Evolutionary conservation across 2,113 vertebrate species (phyloP).

Genomic region (Platysteira castanea): DNA sequence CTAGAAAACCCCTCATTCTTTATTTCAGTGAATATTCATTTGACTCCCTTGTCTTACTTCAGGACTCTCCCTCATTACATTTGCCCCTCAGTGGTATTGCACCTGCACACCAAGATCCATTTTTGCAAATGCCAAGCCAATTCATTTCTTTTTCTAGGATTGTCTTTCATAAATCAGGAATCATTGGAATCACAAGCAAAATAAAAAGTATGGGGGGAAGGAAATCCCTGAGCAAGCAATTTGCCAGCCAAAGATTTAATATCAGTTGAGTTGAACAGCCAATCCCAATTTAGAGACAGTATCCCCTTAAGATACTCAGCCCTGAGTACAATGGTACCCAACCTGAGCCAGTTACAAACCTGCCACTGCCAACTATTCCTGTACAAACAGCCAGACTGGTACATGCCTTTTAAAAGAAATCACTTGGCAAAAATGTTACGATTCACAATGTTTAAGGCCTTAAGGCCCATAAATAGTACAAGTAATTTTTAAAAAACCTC

Average conservation of each 20-base stretch:
- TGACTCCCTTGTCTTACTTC: background rate
- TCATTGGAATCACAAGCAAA: background rate
- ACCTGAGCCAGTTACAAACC: background rate
- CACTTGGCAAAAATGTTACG: background rate
- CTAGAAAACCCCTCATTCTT: background rate
- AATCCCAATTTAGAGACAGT: background rate
- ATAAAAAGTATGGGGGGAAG: background rate
- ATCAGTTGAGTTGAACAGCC: background rate
- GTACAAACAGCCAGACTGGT: background rate
- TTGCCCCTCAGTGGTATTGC: background rate
- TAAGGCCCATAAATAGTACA: slow-evolving; percentile 32
- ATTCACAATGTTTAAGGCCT: background rate
- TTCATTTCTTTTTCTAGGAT: background rate
- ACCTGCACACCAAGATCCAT: background rate
- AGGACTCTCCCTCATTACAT: background rate
- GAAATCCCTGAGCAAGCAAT: background rate
- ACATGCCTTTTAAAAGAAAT: background rate
- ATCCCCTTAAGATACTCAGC: background rate
- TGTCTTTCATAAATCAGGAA: background rate
- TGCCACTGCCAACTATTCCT: background rate
- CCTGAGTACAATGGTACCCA: background rate
- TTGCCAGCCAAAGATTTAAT: background rate
- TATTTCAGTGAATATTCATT: background rate
- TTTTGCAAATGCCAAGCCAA: background rate
- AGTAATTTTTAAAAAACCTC: background rate